Conservation (phyloP, 2,113 vertebrate genomes). For the Isichthys henryi region DNA sequence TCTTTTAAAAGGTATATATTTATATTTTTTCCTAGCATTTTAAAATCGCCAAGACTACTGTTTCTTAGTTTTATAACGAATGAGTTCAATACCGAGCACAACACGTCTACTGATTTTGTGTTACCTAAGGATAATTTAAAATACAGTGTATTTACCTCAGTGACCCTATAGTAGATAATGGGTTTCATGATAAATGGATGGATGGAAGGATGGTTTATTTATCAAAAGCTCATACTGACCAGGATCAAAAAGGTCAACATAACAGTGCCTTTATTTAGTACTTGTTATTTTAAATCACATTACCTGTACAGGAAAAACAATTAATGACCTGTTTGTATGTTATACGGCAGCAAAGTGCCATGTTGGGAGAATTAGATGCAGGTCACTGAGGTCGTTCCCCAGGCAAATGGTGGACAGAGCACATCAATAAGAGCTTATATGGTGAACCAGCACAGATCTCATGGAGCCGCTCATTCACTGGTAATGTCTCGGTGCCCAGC, state of each 20-base stretch:
- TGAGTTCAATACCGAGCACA: background rate
- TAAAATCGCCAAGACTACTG: background rate
- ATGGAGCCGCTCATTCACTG: background rate
- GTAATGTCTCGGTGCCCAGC: background rate
- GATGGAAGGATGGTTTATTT: background rate
- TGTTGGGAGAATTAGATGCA: background rate
- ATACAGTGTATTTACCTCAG: background rate
- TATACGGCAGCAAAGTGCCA: background rate
- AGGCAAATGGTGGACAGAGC: background rate
- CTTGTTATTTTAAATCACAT: background rate
- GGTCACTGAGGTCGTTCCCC: background rate
- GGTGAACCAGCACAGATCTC: background rate
- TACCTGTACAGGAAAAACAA: background rate
- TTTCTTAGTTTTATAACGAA: background rate
- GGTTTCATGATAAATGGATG: background rate
- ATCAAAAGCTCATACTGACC: background rate
- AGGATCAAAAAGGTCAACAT: background rate
- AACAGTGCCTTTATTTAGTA: background rate
- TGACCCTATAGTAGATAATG: background rate
- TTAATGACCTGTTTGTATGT: background rate
- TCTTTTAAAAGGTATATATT: background rate
- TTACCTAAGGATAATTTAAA: background rate
- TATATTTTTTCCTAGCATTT: background rate
- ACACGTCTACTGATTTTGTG: background rate
- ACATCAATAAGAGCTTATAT: background rate